A percentile compares a stretch with the other conserved stretches of the same genome.
phyloP scores from a whole-genome alignment of 35 echinoderm and acorn worm species.

The Stichopus chloronotus region DNA sequence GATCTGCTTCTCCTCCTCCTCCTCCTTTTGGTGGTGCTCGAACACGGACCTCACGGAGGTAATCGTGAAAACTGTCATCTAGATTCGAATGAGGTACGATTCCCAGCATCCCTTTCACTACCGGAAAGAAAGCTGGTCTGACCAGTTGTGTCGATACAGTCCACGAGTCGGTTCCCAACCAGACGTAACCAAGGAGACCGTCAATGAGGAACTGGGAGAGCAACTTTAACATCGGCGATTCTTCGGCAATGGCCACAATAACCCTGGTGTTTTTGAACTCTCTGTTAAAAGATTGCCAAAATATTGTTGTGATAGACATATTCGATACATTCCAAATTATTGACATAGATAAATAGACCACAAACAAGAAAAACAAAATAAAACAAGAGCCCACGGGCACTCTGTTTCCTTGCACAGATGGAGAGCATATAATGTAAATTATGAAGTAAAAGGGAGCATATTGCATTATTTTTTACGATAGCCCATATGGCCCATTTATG shows the following conservation, averaged over 20 bases:
- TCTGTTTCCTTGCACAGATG: too few relatives aligned
- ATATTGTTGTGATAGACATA: constrained; percentile 16
- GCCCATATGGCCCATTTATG: too few relatives aligned
- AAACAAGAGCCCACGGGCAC: too few relatives aligned
- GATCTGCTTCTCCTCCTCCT: constrained; percentile 60
- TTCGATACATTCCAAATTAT: too few relatives aligned
- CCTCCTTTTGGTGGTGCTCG: background rate
- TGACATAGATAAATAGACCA: too few relatives aligned
- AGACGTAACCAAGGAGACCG: constrained; percentile 74
- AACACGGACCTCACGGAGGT: constrained; percentile 32
- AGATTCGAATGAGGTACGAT: constrained; percentile 36
- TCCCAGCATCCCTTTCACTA: constrained; percentile 85
- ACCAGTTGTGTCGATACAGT: constrained; percentile 56
- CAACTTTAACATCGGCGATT: constrained; percentile 69
- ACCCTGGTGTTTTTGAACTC: constrained; percentile 65
- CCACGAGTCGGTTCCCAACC: constrained; percentile 82
- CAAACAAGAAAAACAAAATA: too few relatives aligned
- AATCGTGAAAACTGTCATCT: constrained; percentile 39
- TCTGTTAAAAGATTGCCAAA: constrained; percentile 43
- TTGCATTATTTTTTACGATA: too few relatives aligned
- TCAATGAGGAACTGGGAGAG: constrained; percentile 60
- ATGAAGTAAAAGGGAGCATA: too few relatives aligned
- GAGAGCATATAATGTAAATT: too few relatives aligned
- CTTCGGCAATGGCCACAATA: constrained; percentile 78
- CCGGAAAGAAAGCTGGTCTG: constrained; percentile 40